These are phyloP conservation scores for Glaucomys volans DNA, from an alignment of 2,113 vertebrate genomes.

Conservation along the genomic window DNA sequence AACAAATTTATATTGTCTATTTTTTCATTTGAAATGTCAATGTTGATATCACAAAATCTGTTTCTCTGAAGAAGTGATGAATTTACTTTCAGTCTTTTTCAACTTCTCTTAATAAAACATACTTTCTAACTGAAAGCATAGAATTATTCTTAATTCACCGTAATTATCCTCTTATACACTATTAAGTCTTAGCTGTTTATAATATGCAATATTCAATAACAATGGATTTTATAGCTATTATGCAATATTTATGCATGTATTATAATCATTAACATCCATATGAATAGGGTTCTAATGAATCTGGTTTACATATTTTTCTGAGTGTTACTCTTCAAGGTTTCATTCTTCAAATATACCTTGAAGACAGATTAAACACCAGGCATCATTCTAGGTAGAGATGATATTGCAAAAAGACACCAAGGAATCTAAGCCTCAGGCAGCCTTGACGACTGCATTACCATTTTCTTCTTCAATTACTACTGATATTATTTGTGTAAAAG, in stretches of 20 bases:
- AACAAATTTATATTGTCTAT: not conserved
- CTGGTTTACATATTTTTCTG: not conserved
- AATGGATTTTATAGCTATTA: not conserved
- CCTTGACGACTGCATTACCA: not conserved
- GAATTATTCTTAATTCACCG: not conserved
- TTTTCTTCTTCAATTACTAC: not conserved
- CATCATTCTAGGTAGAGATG: not conserved
- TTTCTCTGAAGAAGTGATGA: not conserved
- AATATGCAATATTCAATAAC: not conserved
- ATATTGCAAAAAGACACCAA: not conserved
- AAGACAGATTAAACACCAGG: not conserved
- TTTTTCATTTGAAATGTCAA: not conserved
- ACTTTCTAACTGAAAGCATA: not conserved
- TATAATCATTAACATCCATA: not conserved
- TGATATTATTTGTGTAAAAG: not conserved
- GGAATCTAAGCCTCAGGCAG: not conserved
- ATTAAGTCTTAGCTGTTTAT: not conserved
- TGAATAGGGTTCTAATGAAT: not conserved
- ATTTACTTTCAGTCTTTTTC: not conserved
- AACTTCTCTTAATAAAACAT: not conserved
- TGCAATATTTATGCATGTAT: not conserved
- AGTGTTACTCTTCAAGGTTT: not conserved
- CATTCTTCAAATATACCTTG: not conserved
- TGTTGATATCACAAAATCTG: not conserved
- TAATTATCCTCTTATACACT: not conserved